Base-by-base conservation (phyloP, 2,888 invertebrate species). In the Drosophila imparisetae region DNA sequence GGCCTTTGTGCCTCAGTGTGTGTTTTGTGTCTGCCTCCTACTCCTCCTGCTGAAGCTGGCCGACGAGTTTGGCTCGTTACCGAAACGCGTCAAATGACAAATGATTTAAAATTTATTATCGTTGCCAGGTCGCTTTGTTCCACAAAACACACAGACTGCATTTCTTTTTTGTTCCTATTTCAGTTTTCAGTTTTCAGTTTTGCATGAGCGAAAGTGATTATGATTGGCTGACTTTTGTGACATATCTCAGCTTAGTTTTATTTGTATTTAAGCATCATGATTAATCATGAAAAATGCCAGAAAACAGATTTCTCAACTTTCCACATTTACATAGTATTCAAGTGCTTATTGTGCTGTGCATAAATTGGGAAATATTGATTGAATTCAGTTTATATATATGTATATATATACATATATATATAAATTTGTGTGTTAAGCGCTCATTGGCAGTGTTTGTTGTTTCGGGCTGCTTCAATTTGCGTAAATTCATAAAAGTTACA, bases 81-180 rank as follows among this genome's bases (percentile, higher is more conserved):
- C 87, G 55, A 87, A 87, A 83, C 87, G 83, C 90, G 88, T 86
- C 86, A 85, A 89, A 89, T 89, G 90, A 89, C 89, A 87, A 87
- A 87, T 87, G 88, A 87, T 83, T 89, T 80, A 67, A 89, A 89
- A 87, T 89, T 85, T 88, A 85, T 86, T 84, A 87, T 82, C 80
- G 53, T 62, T 55, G 64, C 61, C 64, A 64, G 61, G 32, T 68
- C 48, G 67, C 58, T 55, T 58, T 64, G 60, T 62, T n/a, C 57
- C 66, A 40, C 55, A n/a, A 45, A 13, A 34, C 8, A 69, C 21
- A 65, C 32, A 50, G 18, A 62, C 30, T 32, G 60, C 50, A 30
- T 57, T 18, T 57, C 21, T 45, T 24, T 45, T 18, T 38, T 45
- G 15, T 24, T 45, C 15, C 21, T 24, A 24, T 69, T 42, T 32